Conservation (phyloP, 2,797 vertebrate species). For the Sciurus carolinensis region DNA sequence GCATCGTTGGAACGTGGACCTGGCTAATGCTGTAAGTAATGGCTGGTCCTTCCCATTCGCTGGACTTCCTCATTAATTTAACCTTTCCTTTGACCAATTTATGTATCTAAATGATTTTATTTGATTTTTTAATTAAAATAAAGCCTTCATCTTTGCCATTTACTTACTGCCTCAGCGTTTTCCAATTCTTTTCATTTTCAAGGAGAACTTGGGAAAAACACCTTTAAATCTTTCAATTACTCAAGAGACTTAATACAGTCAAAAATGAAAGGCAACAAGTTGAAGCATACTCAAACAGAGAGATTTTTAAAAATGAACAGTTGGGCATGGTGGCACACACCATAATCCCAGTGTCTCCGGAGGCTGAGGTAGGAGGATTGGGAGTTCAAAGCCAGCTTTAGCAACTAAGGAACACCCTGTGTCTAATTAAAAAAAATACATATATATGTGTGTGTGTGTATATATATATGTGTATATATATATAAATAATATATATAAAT, state of each 20-base stretch:
- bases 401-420: too few relatives aligned
- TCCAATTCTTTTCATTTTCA: background rate
- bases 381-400: too few relatives aligned
- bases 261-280: background rate
- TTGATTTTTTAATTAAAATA: background rate
- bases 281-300: background rate
- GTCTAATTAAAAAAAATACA: too few relatives aligned
- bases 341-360: too few relatives aligned
- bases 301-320: background rate
- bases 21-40: background rate
- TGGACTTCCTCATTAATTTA: background rate
- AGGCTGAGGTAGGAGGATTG: too few relatives aligned
- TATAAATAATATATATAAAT: too few relatives aligned
- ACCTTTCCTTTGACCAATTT: background rate
- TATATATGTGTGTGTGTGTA: too few relatives aligned
- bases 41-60: background rate
- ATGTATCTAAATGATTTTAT: background rate
- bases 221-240: background rate
- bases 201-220: background rate
- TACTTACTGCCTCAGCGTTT: background rate
- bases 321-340: too few relatives aligned
- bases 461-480: too few relatives aligned
- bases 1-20: fast-evolving
- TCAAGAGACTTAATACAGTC: background rate
- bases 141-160: background rate